A percentile compares a stretch with the other conserved stretches of the same genome.
phyloP scores from a whole-genome alignment of 2,888 invertebrate genomes.

The Eretmocerus hayati region DNA sequence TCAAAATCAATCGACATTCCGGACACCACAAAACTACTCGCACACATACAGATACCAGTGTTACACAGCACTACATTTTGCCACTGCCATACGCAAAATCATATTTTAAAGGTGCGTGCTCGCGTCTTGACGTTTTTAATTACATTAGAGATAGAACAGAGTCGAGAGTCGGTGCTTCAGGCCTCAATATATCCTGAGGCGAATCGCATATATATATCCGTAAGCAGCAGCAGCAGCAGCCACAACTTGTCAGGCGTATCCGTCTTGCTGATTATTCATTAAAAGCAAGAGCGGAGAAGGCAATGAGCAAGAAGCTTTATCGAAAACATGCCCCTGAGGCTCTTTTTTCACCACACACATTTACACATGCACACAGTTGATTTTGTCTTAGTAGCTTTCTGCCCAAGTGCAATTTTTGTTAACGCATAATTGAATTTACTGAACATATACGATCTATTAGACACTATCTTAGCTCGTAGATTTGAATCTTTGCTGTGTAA shows the following conservation, averaged over 20 bases:
- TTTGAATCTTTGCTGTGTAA: too few relatives aligned
- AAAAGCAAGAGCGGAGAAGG: not conserved
- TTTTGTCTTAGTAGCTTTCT: not conserved
- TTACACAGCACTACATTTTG: not conserved
- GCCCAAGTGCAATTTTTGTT: constrained; percentile 32
- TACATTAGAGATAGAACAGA: constrained; percentile 24
- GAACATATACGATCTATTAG: constrained; percentile 33
- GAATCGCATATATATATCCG: not conserved
- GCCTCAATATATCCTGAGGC: constrained; percentile 14
- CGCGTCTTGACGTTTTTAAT: constrained; percentile 20
- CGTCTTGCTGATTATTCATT: constrained; percentile 23
- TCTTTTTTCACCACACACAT: not conserved
- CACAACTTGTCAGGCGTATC: constrained; percentile 1
- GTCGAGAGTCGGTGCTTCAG: constrained; percentile 8
- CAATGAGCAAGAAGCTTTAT: constrained; percentile 2
- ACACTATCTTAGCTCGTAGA: constrained; percentile 37
- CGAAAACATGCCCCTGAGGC: constrained; percentile 17
- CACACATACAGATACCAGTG: too few relatives aligned
- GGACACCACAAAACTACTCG: too few relatives aligned
- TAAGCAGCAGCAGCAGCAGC: too few relatives aligned
- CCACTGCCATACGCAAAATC: constrained; percentile 7
- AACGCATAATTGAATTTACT: constrained; percentile 42
- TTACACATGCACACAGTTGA: not conserved
- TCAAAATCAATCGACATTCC: constrained; percentile 23
- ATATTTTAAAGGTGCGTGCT: constrained; percentile 15